Evolutionary conservation across 2,113 vertebrate genomes (phyloP).

Genomic region (Telmatochromis bifrenatus): DNA sequence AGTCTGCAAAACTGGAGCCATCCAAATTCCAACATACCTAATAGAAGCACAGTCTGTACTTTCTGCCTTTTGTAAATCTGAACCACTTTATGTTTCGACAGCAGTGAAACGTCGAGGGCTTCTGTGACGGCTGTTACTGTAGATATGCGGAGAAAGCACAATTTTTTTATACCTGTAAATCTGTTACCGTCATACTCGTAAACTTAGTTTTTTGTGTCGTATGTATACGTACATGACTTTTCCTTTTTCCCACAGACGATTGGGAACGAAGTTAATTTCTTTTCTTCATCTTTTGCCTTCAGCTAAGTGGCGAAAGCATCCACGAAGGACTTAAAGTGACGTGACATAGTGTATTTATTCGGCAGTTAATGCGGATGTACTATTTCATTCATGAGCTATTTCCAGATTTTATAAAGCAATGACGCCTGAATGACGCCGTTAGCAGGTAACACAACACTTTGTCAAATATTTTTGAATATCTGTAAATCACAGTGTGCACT

Average conservation of each 20-base stretch:
- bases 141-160: constrained; percentile 24
- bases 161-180: constrained; percentile 21
- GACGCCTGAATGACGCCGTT: neutral
- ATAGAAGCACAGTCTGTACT: neutral
- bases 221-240: neutral
- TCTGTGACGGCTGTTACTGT: neutral
- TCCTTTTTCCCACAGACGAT: neutral
- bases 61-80: neutral
- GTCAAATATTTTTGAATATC: neutral
- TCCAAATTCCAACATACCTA: neutral
- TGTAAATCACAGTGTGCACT: constrained; percentile 32
- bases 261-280: neutral
- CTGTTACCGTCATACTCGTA: neutral
- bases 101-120: neutral
- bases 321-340: neutral
- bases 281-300: constrained; percentile 9
- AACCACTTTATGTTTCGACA: neutral
- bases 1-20: neutral
- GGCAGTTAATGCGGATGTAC: constrained; percentile 40
- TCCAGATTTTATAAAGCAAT: constrained; percentile 29
- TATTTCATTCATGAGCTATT: constrained; percentile 53
- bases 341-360: constrained; percentile 22
- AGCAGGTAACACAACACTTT: neutral
- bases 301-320: neutral
- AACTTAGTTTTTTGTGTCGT: neutral